phyloP scores from a whole-genome alignment of 1,140 invertebrate species.

The Apocrypta bakeri region DNA sequence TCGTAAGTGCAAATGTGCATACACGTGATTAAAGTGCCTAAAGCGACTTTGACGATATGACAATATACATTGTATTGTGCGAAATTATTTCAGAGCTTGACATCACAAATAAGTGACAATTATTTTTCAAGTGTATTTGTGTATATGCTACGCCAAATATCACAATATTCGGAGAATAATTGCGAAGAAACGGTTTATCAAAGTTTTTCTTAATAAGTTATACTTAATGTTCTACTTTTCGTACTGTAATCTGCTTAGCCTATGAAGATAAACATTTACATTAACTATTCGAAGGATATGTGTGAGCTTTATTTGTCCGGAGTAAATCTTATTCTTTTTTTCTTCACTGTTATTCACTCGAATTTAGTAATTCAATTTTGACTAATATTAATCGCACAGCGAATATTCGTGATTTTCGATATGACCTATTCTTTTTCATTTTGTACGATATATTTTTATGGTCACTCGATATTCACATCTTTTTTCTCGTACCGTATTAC shows the following conservation, averaged over 20 bases:
- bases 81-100: neutral
- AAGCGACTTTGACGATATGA: neutral
- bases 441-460: neutral
- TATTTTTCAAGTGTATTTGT: neutral
- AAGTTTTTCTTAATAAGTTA: conserved; percentile 5
- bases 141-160: neutral
- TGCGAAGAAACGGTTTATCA: neutral
- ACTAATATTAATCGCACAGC: too few species aligned
- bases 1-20: neutral
- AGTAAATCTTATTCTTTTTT: too few species aligned
- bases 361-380: neutral
- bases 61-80: neutral
- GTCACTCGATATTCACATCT: neutral
- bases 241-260: neutral
- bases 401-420: too few species aligned
- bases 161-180: neutral
- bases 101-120: conserved; percentile 22
- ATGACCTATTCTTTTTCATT: too few species aligned
- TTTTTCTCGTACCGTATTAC: neutral
- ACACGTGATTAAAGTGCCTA: neutral
- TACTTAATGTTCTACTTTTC: neutral
- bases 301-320: neutral
- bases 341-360: too few species aligned
- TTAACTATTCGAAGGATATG: neutral
- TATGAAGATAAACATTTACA: neutral